phyloP scores from a whole-genome alignment of 2,797 vertebrate species.

The Adrianichthys oophorus region DNA sequence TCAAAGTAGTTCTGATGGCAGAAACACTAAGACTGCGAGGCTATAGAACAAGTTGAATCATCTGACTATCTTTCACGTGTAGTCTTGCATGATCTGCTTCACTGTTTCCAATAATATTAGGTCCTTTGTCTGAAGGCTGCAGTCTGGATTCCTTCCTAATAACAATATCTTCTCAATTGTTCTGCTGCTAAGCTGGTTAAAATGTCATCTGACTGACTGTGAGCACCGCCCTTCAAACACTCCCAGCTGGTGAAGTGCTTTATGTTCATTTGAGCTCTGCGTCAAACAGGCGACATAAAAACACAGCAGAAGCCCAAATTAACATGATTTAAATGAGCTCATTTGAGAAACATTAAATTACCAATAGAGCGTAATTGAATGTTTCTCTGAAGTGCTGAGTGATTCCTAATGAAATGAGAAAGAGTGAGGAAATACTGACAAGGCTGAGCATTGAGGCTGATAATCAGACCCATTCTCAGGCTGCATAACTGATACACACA shows the following conservation, averaged over 20 bases:
- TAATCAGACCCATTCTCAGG: constrained; percentile 29
- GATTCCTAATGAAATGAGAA: constrained; percentile 75
- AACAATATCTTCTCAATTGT: constrained; percentile 52
- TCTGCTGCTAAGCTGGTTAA: constrained; percentile 55
- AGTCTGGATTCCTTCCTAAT: constrained; percentile 34
- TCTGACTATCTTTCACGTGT: constrained; percentile 21
- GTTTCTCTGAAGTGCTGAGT: constrained; percentile 74
- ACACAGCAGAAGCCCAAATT: constrained; percentile 61
- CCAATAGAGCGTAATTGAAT: constrained; percentile 73
- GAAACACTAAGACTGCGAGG: constrained; percentile 38
- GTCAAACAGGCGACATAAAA: constrained; percentile 57
- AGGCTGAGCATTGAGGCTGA: constrained; percentile 40
- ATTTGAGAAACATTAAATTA: constrained; percentile 79
- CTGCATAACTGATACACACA: background rate
- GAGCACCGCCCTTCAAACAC: constrained; percentile 54
- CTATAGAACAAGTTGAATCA: constrained; percentile 31
- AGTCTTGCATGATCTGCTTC: constrained; percentile 28
- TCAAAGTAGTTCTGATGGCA: constrained; percentile 43
- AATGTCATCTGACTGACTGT: constrained; percentile 69
- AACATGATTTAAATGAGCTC: constrained; percentile 76
- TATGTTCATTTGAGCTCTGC: constrained; percentile 60
- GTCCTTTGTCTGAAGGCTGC: constrained; percentile 41
- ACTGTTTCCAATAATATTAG: constrained; percentile 6
- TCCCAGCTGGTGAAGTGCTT: constrained; percentile 58
- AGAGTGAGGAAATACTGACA: constrained; percentile 45